Conservation (phyloP, 64 coral and sea anemone species). For the Platygyra sinensis region DNA sequence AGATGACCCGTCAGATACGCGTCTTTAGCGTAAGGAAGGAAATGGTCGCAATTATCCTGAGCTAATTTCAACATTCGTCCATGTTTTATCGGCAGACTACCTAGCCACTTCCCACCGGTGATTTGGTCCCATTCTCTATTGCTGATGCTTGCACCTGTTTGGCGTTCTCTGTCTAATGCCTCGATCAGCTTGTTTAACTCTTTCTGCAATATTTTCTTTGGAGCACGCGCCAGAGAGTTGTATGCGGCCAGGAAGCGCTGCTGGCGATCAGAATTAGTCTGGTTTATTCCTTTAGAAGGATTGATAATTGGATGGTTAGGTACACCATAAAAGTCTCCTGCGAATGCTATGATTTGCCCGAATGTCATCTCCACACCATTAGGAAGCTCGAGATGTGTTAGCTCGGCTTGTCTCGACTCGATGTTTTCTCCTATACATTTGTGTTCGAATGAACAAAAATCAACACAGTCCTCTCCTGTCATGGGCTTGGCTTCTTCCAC, state of each 20-base stretch:
- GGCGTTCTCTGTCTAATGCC: neutral
- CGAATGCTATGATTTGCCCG: conserved; percentile 28
- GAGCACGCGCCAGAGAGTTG: neutral
- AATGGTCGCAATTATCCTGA: conserved; percentile 30
- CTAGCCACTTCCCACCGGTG: conserved; percentile 15
- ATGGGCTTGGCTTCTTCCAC: too few relatives aligned
- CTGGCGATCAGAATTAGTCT: neutral
- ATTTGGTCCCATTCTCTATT: conserved; percentile 10
- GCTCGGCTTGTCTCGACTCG: neutral
- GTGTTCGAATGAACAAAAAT: too few relatives aligned
- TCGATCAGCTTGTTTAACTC: neutral
- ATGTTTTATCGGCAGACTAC: neutral
- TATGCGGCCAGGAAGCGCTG: neutral
- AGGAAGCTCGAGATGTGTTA: neutral
- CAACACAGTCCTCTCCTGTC: too few relatives aligned
- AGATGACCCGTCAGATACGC: conserved; percentile 25
- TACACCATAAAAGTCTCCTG: conserved; percentile 33
- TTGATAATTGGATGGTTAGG: conserved; percentile 23
- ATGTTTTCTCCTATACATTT: neutral
- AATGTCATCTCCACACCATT: conserved; percentile 27
- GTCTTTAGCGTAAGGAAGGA: conserved; percentile 24
- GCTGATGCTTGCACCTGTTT: neutral
- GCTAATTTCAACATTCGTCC: conserved; percentile 24
- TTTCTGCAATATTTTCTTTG: neutral
- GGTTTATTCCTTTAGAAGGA: neutral